phyloP scores from a whole-genome alignment of 1,140 invertebrate species.

The Sitophilus oryzae region DNA sequence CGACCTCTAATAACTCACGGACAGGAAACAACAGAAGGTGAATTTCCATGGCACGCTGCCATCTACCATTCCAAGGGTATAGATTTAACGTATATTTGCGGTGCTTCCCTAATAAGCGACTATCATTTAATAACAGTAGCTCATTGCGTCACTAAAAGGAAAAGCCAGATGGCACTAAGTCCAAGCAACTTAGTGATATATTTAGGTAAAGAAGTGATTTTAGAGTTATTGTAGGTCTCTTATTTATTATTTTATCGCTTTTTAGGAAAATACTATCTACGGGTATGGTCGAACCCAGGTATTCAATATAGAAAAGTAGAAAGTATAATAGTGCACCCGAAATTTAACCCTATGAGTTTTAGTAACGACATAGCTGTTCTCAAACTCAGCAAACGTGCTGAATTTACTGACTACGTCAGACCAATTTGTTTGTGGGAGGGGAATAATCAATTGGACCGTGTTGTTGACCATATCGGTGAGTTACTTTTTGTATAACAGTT shows the following conservation, averaged over 20 bases:
- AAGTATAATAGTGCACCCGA: slow-evolving; percentile 51
- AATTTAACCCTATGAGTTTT: slow-evolving; percentile 52
- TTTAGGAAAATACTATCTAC: slow-evolving; percentile 39
- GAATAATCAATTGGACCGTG: slow-evolving; percentile 20
- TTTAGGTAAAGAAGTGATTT: slow-evolving; percentile 28
- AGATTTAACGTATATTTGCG: slow-evolving; percentile 57
- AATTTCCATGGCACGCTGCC: slow-evolving; percentile 41
- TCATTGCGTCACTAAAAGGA: slow-evolving; percentile 60
- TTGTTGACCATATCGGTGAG: slow-evolving; percentile 36
- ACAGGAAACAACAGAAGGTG: slow-evolving; percentile 37
- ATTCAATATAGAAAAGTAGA: slow-evolving; percentile 44
- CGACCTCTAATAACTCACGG: slow-evolving; percentile 40
- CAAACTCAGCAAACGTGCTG: slow-evolving; percentile 46
- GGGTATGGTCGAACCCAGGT: slow-evolving; percentile 36
- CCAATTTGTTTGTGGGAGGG: slow-evolving; percentile 53
- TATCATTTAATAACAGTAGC: slow-evolving; percentile 76
- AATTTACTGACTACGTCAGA: slow-evolving; percentile 48
- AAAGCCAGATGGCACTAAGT: slow-evolving; percentile 29
- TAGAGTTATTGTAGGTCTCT: background rate
- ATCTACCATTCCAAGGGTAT: slow-evolving; percentile 37
- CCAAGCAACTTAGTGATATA: slow-evolving; percentile 37
- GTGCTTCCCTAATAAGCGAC: slow-evolving; percentile 70
- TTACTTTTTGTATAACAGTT: too few relatives aligned
- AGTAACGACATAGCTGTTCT: slow-evolving; percentile 62
- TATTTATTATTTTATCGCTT: background rate